Evolutionary conservation across 1,140 invertebrate genomes (phyloP), one percentile per base, ranked within the genome.

Genomic region (Brachionus angularis): DNA sequence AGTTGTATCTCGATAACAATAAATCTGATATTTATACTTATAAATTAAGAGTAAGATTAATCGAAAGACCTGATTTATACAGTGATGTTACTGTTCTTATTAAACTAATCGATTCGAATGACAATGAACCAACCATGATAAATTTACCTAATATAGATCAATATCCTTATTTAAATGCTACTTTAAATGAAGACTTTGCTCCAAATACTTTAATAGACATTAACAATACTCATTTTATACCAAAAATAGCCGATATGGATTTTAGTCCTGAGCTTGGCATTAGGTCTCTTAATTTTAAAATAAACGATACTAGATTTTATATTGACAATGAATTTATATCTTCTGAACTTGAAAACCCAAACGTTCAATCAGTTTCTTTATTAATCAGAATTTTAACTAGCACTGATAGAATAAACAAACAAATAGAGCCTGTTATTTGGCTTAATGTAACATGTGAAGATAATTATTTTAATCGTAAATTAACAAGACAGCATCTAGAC

Each of bases 301-400:
- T 67, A 29, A 67, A 67, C 36, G 62, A 67, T 25, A 67, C 62
- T n/a, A 23, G 62, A 47, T 67, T 67, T 46, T 46, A 67, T 47
- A 34, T 67, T 29, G 62, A 67, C 42, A 31, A 67, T 18, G 62
- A 67, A 21, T 47, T 47, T n/a, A 67, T 67, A 21, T 47, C 62
- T 14, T 29, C 42, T 21, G 42, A 67, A n/a, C 23, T 67, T 18
- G 47, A 50, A 46, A 7, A 50, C 16, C 31, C 21, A 18, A 31
- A 21, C 16, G 36, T 42, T 42, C 39, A 16, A 12, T 49, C 62
- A 47, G 42, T 67, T 7, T 50, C 42, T 12, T 16, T 67, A 18
- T 49, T 67, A 33, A 42, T 67, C 12, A 18, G 62, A 67, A 42
- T 67, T 10, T 36, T 46, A 14, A 31, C 62, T 16, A 47, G 18